Evolutionary conservation across 2,888 invertebrate species (phyloP).

Genomic region (Lycia hirtaria): DNA sequence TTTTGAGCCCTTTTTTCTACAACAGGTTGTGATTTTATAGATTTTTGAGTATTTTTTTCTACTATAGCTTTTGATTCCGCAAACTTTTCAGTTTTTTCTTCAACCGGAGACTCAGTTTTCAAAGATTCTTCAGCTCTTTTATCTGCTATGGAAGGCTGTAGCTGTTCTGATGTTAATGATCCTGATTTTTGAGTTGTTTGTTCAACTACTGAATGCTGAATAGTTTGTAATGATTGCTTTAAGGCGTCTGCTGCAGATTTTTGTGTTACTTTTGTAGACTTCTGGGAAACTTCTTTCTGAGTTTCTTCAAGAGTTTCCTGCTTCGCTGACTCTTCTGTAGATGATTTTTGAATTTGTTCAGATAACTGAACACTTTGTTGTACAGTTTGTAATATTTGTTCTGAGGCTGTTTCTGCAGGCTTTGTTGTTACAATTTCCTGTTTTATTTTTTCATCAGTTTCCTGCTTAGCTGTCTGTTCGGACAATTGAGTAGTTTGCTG

Average conservation of each 20-base stretch:
- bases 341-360: constrained; percentile 35
- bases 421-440: constrained; percentile 21
- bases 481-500: constrained; percentile 28
- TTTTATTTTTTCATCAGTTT: no score
- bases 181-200: constrained; percentile 18
- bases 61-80: constrained; percentile 4
- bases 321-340: constrained; percentile 40
- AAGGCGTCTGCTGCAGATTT: constrained; percentile 10
- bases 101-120: background rate
- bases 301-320: constrained; percentile 24
- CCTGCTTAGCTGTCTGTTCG: constrained; percentile 35
- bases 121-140: background rate
- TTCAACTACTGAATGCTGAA: constrained; percentile 14
- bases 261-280: constrained; percentile 27
- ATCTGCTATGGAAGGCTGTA: constrained; percentile 2
- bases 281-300: constrained; percentile 24
- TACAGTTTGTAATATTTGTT: constrained; percentile 16
- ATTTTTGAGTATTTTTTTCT: constrained; percentile 16
- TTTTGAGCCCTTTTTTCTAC: no score
- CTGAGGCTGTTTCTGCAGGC: constrained; percentile 19
- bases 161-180: background rate
- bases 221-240: constrained; percentile 11
- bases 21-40: no score
- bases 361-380: constrained; percentile 28
- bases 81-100: constrained; percentile 8